Evolutionary conservation across 2,797 vertebrate genomes (phyloP).

Genomic region (Okamejei kenojei): DNA sequence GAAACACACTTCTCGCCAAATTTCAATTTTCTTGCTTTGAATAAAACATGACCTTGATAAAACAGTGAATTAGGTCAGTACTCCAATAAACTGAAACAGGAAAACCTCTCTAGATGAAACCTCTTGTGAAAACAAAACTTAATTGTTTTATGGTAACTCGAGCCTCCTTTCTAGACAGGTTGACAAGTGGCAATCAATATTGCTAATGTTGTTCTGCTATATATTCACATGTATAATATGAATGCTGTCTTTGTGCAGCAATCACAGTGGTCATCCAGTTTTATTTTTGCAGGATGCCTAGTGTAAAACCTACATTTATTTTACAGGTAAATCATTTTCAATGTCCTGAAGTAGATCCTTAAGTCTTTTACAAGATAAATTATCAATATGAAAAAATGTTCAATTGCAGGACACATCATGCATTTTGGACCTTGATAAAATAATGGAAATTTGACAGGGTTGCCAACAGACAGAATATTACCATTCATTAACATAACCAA

Average conservation of each 20-base stretch:
- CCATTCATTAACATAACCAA: neutral
- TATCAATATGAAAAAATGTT: neutral
- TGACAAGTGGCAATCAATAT: conserved; percentile 45
- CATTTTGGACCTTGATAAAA: neutral
- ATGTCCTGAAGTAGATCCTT: neutral
- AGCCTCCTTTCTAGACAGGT: conserved; percentile 46
- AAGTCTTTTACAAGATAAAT: neutral
- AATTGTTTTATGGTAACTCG: conserved; percentile 49
- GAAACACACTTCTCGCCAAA: conserved; percentile 54
- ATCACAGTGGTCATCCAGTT: neutral
- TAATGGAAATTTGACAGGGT: no score
- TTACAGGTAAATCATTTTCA: neutral
- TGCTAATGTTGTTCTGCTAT: conserved; percentile 42
- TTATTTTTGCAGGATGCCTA: conserved; percentile 13
- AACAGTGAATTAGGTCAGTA: conserved; percentile 53
- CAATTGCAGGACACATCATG: neutral
- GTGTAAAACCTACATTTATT: neutral
- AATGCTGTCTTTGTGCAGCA: no score
- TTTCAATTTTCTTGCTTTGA: conserved; percentile 70
- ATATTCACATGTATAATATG: neutral
- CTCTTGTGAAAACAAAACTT: conserved; percentile 47
- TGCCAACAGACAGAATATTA: neutral
- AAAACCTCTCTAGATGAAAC: conserved; percentile 46
- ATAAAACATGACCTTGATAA: conserved; percentile 75
- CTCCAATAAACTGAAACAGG: conserved; percentile 59